These are phyloP conservation scores for Watsonalla cultraria DNA, from an alignment of 2,888 invertebrate species.

Conservation along the genomic window DNA sequence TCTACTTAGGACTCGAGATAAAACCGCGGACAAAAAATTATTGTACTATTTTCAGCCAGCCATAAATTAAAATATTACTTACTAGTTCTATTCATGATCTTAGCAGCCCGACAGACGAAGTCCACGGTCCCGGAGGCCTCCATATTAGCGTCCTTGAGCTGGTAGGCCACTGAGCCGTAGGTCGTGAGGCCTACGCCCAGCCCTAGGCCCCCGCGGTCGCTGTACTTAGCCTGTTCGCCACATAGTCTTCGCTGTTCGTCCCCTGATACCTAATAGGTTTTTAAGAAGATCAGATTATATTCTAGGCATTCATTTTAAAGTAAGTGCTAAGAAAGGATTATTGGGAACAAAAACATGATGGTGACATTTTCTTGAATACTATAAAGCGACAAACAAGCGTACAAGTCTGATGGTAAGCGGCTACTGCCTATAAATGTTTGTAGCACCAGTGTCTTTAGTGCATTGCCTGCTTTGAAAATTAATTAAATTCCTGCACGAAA, in stretches of 20 bases:
- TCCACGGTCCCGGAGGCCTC: constrained; percentile 86
- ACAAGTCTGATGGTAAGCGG: too few species aligned
- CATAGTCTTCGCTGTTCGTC: constrained; percentile 85
- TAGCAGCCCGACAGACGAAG: constrained; percentile 84
- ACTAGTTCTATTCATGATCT: constrained; percentile 87
- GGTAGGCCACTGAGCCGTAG: constrained; percentile 88
- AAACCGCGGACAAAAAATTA: too few species aligned
- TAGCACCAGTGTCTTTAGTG: too few species aligned
- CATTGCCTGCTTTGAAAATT: too few species aligned
- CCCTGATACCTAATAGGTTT: constrained; percentile 79
- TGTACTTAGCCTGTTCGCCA: constrained; percentile 80
- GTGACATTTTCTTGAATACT: too few species aligned
- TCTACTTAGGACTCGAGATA: too few species aligned
- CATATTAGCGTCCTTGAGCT: constrained; percentile 87
- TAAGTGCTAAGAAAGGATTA: too few species aligned
- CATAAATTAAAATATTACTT: constrained; percentile 29
- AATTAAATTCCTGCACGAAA: too few species aligned
- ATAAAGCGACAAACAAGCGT: too few species aligned
- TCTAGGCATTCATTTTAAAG: too few species aligned
- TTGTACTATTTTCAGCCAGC: neutral
- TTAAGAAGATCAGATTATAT: neutral
- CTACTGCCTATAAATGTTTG: too few species aligned
- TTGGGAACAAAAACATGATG: too few species aligned
- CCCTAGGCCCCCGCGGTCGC: constrained; percentile 65
- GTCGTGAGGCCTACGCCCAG: constrained; percentile 78